Percentiles rank a stretch among this genome's conserved stretches.
phyloP scores from a whole-genome alignment of 2,113 vertebrate genomes.

The Rutilus rutilus region DNA sequence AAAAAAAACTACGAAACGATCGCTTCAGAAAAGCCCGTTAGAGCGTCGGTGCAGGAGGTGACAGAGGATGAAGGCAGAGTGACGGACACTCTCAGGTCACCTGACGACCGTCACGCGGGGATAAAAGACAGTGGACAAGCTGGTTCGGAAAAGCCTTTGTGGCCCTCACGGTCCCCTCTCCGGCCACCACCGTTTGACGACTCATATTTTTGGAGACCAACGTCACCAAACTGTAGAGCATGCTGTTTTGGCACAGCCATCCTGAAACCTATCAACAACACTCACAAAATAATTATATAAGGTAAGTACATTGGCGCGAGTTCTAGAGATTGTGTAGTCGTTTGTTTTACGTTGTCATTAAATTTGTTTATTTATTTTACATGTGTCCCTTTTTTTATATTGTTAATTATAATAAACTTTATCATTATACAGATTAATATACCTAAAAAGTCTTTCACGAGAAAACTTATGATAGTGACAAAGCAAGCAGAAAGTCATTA shows the following conservation, averaged over 20 bases:
- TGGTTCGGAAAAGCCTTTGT: conserved; percentile 41
- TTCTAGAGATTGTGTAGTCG: background rate
- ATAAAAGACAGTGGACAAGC: conserved; percentile 65
- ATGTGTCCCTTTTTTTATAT: background rate
- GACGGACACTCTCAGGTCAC: background rate
- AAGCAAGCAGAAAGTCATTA: background rate
- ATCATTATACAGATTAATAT: background rate
- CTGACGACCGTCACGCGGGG: conserved; percentile 59
- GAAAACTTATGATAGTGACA: background rate
- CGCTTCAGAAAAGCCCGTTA: background rate
- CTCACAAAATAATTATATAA: conserved; percentile 73
- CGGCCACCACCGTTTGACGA: background rate
- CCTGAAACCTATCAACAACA: conserved; percentile 90
- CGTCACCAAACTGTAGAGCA: conserved; percentile 58
- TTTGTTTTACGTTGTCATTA: background rate
- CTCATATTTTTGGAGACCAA: conserved; percentile 9
- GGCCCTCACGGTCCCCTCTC: background rate
- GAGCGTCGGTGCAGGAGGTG: background rate
- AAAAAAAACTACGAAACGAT: too few species aligned
- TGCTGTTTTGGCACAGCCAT: conserved; percentile 92
- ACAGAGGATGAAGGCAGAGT: background rate
- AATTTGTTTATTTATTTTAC: background rate
- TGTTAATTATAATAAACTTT: background rate
- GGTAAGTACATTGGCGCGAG: background rate
- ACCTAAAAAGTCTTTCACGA: background rate